Evolutionary conservation across 2,888 invertebrate species (phyloP).

Genomic region (Drosophila pegasa): DNA sequence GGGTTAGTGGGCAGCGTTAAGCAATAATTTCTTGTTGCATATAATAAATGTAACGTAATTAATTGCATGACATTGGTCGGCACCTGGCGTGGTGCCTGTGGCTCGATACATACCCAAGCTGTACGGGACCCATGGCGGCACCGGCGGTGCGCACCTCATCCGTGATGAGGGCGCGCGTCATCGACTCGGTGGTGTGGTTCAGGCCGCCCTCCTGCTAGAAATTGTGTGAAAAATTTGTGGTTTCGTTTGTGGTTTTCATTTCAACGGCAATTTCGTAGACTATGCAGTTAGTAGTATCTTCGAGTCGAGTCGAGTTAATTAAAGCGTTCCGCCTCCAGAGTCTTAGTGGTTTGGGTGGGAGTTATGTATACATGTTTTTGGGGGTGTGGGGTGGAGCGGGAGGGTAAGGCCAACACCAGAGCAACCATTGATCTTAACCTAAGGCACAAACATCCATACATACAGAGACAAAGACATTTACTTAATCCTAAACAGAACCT

Average conservation of each 20-base stretch:
- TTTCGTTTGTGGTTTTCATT: slow-evolving; percentile 14
- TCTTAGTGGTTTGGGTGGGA: background rate
- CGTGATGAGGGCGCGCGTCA: slow-evolving; percentile 97
- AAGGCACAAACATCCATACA: slow-evolving; percentile 21
- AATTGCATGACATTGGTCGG: slow-evolving; percentile 15
- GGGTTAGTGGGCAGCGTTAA: slow-evolving; percentile 55
- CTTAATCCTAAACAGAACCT: slow-evolving; percentile 23
- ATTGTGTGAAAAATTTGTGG: slow-evolving; percentile 81
- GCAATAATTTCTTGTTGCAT: slow-evolving; percentile 78
- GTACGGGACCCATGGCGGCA: slow-evolving; percentile 94
- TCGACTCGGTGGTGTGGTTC: slow-evolving; percentile 95
- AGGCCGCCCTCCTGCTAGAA: slow-evolving; percentile 87
- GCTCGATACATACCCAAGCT: slow-evolving; percentile 93
- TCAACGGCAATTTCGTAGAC: slow-evolving; percentile 1
- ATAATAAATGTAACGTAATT: slow-evolving; percentile 36
- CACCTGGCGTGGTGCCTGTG: slow-evolving; percentile 14
- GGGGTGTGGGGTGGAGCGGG: background rate
- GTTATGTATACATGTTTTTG: slow-evolving; percentile 7
- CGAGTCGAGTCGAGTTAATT: slow-evolving; percentile 45
- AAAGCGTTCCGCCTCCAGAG: slow-evolving; percentile 33
- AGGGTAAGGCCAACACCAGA: slow-evolving; percentile 59
- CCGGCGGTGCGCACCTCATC: slow-evolving; percentile 94
- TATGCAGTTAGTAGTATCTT: slow-evolving; percentile 48
- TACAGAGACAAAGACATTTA: slow-evolving; percentile 16
- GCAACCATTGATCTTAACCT: slow-evolving; percentile 33